Evolutionary conservation across 2,888 invertebrate genomes (phyloP), one percentile per base, ranked within the genome.

Genomic region (Falcaria lacertinaria): DNA sequence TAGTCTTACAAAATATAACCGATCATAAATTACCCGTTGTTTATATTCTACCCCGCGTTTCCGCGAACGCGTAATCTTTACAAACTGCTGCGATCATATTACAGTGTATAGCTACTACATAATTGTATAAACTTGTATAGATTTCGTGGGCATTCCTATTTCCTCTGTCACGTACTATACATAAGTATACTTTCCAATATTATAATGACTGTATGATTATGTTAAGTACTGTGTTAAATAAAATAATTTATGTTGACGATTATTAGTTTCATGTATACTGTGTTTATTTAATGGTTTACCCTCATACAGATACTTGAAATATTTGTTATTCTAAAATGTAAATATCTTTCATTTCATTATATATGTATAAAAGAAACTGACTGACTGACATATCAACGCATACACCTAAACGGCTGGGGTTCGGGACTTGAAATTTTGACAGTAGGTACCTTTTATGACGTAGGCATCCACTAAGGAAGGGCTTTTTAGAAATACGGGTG

Each of bases 151-250:
- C 38, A 38, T 34, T 48, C 53, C 48, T 52, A 54, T 56, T 60
- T 56, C 53, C 60, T 55, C 48, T 48, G 47, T 46, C 54, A 53
- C 50, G 46, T 50, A 42, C 47, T 44, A 39, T 15, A 47, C 50
- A 50, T 54, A 45, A n/a, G n/a, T 38, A 45, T 45, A 51, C 44
- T 14, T 22, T 37, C 14, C 14, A 15, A 19, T 11, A 22, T 25
- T 7, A 22, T 11, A 22, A 14, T 14, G 22, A 19, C 19, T 37
- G 13, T 28, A 28, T 28, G 28, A 28, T 7, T 3, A 1, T 4
- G 19, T 19, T 19, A 19, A 19, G 19, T 6, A 19, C 3, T 6
- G 19, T 19, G 11, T 11, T 28, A 28, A 7, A 28, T 28, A 7
- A 11, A 11, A 28, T 28, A 28, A 11, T 28, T 28, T 28, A 28